Evolutionary conservation across 2,113 vertebrate genomes (phyloP).

Genomic region (Gallinago media): DNA sequence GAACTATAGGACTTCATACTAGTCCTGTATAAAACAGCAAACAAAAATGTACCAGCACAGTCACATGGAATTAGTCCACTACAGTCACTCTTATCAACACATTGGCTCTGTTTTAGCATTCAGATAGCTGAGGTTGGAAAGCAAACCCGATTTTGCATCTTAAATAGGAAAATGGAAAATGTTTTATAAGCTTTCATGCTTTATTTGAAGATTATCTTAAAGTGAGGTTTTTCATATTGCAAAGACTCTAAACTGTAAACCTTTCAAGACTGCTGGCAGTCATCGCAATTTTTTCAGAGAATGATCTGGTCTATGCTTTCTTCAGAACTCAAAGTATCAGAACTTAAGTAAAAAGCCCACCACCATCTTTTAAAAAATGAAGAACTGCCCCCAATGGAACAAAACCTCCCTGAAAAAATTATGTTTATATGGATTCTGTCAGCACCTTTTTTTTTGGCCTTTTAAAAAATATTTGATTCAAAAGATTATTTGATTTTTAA

Average conservation of each 20-base stretch:
- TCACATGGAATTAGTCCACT: background rate
- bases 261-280: conserved; percentile 29
- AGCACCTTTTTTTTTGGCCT: conserved; percentile 26
- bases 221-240: conserved; percentile 46
- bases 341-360: background rate
- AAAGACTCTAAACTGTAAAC: conserved; percentile 40
- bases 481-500: conserved; percentile 56
- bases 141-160: background rate
- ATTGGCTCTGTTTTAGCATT: conserved; percentile 4
- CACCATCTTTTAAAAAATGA: background rate
- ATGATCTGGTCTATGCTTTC: background rate
- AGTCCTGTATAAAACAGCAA: background rate
- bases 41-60: background rate
- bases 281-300: conserved; percentile 1
- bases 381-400: background rate
- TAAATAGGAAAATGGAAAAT: conserved; percentile 36
- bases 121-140: background rate
- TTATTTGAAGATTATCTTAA: conserved; percentile 70
- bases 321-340: background rate
- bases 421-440: conserved; percentile 26
- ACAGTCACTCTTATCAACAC: background rate
- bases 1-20: background rate
- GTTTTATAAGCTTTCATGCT: conserved; percentile 56
- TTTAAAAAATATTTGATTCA: conserved; percentile 58
- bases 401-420: background rate